A percentile compares a stretch with the other conserved stretches of the same genome.
Evolutionary conservation across 2,797 vertebrate species (phyloP).

Genomic region (Sebastes goodei): DNA sequence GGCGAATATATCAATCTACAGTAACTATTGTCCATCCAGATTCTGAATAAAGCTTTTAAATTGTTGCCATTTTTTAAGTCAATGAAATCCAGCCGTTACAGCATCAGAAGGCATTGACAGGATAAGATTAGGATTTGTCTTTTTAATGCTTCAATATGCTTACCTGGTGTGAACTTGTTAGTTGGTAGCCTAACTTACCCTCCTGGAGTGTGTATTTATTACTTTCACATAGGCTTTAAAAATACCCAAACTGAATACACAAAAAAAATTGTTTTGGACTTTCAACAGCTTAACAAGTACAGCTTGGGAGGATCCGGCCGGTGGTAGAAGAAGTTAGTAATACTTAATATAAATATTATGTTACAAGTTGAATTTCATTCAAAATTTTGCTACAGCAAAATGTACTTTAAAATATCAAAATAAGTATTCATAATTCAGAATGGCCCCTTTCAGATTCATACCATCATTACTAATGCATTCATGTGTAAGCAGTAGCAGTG

Average conservation of each 20-base stretch:
- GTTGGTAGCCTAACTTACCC: neutral
- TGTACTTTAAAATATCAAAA: neutral
- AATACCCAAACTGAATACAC: neutral
- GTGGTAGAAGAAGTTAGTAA: neutral
- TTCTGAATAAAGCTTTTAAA: conserved; percentile 20
- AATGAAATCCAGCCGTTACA: conserved; percentile 13
- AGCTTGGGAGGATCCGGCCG: neutral
- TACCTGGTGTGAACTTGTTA: conserved; percentile 27
- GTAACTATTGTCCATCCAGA: conserved; percentile 1
- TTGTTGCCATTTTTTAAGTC: conserved; percentile 24
- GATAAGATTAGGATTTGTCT: conserved; percentile 27
- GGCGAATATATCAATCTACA: conserved; percentile 41
- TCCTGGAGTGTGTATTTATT: neutral
- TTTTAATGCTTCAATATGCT: conserved; percentile 13
- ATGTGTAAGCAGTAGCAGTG: too few relatives aligned
- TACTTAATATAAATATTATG: neutral
- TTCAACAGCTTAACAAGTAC: neutral
- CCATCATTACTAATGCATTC: neutral
- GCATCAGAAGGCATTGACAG: neutral
- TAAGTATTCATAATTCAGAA: neutral
- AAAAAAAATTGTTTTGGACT: neutral
- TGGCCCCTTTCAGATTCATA: neutral
- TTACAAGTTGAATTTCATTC: neutral
- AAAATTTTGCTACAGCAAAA: neutral
- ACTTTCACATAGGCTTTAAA: neutral